Base-by-base conservation (phyloP, 2,888 invertebrate species). In the Ophioninae sp. region DNA sequence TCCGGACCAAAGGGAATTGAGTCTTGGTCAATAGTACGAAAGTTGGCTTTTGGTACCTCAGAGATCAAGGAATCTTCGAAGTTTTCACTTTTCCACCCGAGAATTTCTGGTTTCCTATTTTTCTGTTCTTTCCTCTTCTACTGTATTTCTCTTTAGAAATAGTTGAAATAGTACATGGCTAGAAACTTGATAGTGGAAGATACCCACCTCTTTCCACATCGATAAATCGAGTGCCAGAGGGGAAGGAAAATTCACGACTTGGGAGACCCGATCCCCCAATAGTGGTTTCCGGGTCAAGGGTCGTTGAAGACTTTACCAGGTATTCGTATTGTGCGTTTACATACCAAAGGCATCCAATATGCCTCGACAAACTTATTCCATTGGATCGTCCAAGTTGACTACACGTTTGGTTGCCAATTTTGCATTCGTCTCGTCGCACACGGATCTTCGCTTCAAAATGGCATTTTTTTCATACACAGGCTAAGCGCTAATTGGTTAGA, bases 221-320 rank as follows among this genome's bases (percentile, higher is more conserved):
- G 13, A 61, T 1, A 9, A n/a, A 51, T 10, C n/a, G 63, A 56
- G 51, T 22, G 20, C 39, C 51, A 80, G 39, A n/a, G 20, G 41
- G n/a, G 39, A 63, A 41, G 67, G 37, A 51, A 61, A 17, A 68
- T 74, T 51, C 44, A 22, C 30, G 51, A 39, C 61, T 61, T 61
- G 44, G 23, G 22, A 22, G 69, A 74, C 13, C 20, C n/a, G 63
- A 39, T 72, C 59, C 7, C 39, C 37, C 22, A n/a, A 17, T 30
- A 22, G 67, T 44, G 58, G 13, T 79, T 73, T 79, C 59, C 65
- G 44, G 72, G 67, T 79, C 65, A 59, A 59, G 72, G 51, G 69
- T 59, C 77, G 37, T 0, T 30, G 51, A 56, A 30, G 22, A 51
- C 41, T 65, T 58, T 75, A 65, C 64, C 20, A 22, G 64, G 56